Evolutionary conservation across 92 coral and sea anemone genomes (phyloP), one percentile per base, ranked within the genome.

Genomic region (Phymanthus crucifer): DNA sequence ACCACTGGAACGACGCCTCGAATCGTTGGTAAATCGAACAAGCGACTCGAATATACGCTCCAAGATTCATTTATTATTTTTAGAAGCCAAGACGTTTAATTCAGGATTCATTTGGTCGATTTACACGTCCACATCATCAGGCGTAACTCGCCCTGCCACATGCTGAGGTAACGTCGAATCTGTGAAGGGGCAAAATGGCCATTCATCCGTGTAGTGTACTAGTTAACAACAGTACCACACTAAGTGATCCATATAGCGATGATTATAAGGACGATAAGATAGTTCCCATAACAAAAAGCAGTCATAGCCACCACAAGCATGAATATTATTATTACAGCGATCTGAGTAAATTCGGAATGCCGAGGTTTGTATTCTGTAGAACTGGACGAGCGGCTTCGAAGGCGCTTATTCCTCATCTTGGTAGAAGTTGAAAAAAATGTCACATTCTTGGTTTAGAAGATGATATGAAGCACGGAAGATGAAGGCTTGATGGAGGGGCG

Each of bases 191-290:
- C 47, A 37, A 21, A 43, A 71, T 37, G 47, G 52, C 48, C 29
- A 18, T 40, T 16, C 6, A 10, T 27, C 12, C 58, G 32, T 66
- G n/a, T 24, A 40, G 13, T 16, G 45, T 71, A n/a, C 45, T 61
- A 24, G 68, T 61, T 61, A 61, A 29, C 19, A 19, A 46, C 11
- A 71, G 26, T 85, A 3, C 68, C 64, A 54, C n/a, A 61, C 68
- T 75, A 92, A 17, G 87, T 86, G 54, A 92, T 92, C 97, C 97
- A 92, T 46, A 92, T 86, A 38, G 87, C 91, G 31, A 92, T 79
- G 72, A 92, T 90, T 46, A 92, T 92, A 75, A 90, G 88, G 40
- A 92, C 89, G 56, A 92, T 90, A 58, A 92, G 75, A 79, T 83
- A 90, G 86, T 92, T 90, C 74, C 82, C 89, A 87, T 84, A 79